Evolutionary conservation across 2,113 vertebrate genomes (phyloP).

Genomic region (Urocolius indicus): DNA sequence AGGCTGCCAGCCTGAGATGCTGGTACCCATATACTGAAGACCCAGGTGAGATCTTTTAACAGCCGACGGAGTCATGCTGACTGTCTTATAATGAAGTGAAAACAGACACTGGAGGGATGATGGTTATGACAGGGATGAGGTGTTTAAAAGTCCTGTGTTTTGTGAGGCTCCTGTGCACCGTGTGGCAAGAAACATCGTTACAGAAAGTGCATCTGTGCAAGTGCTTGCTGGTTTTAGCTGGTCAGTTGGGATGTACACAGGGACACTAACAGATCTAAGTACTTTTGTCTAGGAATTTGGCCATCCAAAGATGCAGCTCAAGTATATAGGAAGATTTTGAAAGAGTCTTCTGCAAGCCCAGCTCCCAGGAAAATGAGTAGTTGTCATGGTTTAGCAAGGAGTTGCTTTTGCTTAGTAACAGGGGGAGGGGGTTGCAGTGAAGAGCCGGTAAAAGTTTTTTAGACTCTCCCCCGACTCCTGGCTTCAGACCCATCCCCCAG

Average conservation of each 20-base stretch:
- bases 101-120: not conserved
- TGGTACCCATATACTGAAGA: not conserved
- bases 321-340: not conserved
- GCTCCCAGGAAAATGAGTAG: not conserved
- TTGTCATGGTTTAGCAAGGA: too few relatives aligned
- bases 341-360: not conserved
- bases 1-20: not conserved
- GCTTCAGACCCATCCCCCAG: too few relatives aligned
- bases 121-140: not conserved
- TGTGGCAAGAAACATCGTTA: not conserved
- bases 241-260: not conserved
- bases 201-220: not conserved
- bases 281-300: not conserved
- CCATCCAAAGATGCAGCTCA: not conserved
- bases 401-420: too few relatives aligned
- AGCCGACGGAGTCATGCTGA: not conserved
- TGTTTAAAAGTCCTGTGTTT: not conserved
- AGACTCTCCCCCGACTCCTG: too few relatives aligned
- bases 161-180: not conserved
- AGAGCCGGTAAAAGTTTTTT: too few relatives aligned
- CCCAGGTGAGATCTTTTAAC: not conserved
- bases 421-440: too few relatives aligned
- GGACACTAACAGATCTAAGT: not conserved
- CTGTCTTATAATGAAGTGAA: not conserved
- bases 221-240: not conserved